Evolutionary conservation across 2,113 vertebrate genomes (phyloP), one percentile per base, ranked within the genome.

Genomic region (Apteryx owenii): DNA sequence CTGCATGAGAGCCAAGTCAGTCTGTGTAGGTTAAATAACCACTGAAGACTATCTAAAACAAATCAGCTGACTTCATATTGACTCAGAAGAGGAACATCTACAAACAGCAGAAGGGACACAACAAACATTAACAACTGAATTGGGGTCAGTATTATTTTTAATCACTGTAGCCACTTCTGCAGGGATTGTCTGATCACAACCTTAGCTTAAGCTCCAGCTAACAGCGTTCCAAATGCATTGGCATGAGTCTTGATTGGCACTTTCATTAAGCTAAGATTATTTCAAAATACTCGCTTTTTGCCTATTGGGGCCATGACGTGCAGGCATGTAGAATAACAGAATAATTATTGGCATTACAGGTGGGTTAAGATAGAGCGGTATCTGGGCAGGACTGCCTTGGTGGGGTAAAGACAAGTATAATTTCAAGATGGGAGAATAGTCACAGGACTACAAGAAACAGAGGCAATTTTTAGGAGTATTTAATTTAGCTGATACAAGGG

Each of bases 351-450:
- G 5, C 12, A 13, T n/a, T 66, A 31, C 21, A 68, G 2, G 3
- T 29, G 1, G 2, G 2, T 51, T 84, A 44, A 19, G 10, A 46
- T 3, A n/a, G 2, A 26, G 28, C 13, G 2, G 79, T 70, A 87
- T 84, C 54, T 75, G 9, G 70, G 18, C 12, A 62, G 5, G 16
- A 50, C 36, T 28, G 6, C 0, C 9, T 84, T 48, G 5, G 3
- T 31, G 1, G 11, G 5, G 14, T 25, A 70, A 46, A 0, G 1
- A 88, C 81, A 77, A 12, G 1, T 5, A 8, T 8, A 62, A 20
- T 56, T 69, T 85, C 21, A 42, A 72, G 25, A 54, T 8, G 3
- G 46, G 9, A 77, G 29, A 25, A 14, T n/a, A n/a, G 5, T 42
- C 42, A 72, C 31, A 88, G 12, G 5, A 88, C 9, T 4, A 38